phyloP scores from a whole-genome alignment of 2,888 invertebrate species.

The Athalia rosae region DNA sequence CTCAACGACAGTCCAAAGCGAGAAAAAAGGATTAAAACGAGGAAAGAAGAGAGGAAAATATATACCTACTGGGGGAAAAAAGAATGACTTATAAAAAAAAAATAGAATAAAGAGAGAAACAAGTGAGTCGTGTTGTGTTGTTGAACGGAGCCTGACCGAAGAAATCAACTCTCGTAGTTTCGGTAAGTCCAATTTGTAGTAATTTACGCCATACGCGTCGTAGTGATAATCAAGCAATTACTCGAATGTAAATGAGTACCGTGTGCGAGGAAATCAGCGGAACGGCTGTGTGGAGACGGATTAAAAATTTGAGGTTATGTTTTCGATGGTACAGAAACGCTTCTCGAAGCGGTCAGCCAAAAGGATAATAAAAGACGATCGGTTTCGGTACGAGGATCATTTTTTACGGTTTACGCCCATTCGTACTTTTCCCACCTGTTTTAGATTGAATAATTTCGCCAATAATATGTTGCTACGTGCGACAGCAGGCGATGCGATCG shows the following conservation, averaged over 20 bases:
- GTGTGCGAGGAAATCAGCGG: neutral
- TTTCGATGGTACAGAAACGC: conserved; percentile 13
- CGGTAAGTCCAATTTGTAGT: conserved; percentile 15
- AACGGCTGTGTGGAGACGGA: conserved; percentile 30
- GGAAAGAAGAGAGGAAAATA: conserved; percentile 6
- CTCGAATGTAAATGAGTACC: no score
- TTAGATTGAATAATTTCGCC: neutral
- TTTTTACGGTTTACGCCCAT: no score
- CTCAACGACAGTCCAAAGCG: conserved; percentile 26
- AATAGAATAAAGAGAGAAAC: conserved; percentile 49
- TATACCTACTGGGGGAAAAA: conserved; percentile 48
- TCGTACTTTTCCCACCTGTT: conserved; percentile 62
- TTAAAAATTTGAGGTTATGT: conserved; percentile 46
- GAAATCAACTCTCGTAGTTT: conserved; percentile 12
- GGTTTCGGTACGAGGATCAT: no score
- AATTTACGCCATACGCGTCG: neutral
- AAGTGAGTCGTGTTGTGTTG: conserved; percentile 50
- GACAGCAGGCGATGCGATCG: conserved; percentile 22
- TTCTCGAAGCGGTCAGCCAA: neutral
- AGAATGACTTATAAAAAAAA: conserved; percentile 16
- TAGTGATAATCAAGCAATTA: neutral
- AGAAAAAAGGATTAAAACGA: neutral
- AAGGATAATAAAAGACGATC: no score
- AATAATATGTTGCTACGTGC: neutral
- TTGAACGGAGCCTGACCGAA: conserved; percentile 13